These are phyloP conservation scores for Arremon aurantiirostris DNA, from an alignment of 2,797 vertebrate genomes.

Conservation along the genomic window DNA sequence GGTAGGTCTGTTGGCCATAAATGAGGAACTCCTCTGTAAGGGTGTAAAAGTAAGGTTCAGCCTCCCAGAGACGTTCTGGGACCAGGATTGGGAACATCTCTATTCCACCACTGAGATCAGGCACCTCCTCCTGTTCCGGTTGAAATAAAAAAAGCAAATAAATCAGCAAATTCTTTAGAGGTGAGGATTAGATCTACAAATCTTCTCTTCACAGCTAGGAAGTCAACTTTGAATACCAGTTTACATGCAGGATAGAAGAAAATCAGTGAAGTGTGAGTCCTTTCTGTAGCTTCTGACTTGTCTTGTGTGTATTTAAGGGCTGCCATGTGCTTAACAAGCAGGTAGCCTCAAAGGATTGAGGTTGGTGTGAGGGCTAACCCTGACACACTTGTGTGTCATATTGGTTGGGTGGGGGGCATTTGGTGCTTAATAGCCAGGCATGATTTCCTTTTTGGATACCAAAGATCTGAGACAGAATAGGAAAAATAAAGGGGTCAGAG, in stretches of 20 bases:
- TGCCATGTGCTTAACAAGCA: background rate
- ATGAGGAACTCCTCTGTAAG: background rate
- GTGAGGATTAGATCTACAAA: background rate
- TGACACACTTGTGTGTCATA: background rate
- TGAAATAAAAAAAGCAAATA: background rate
- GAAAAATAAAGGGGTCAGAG: background rate
- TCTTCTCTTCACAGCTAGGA: background rate
- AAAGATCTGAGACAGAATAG: background rate
- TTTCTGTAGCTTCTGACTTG: background rate
- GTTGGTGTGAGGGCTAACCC: background rate
- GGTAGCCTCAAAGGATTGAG: background rate
- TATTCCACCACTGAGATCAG: background rate
- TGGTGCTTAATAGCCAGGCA: background rate
- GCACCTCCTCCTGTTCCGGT: background rate
- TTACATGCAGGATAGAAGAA: background rate
- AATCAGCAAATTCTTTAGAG: background rate
- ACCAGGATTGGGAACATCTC: background rate
- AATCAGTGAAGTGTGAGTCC: background rate
- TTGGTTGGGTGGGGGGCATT: background rate
- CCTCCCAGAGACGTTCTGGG: background rate
- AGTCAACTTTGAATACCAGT: background rate
- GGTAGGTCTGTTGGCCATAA: background rate
- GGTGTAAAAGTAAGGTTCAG: background rate
- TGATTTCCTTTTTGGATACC: background rate
- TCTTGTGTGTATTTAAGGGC: rapidly evolving